phyloP scores from a whole-genome alignment of 2,888 invertebrate genomes.

The Agapostemon virescens region DNA sequence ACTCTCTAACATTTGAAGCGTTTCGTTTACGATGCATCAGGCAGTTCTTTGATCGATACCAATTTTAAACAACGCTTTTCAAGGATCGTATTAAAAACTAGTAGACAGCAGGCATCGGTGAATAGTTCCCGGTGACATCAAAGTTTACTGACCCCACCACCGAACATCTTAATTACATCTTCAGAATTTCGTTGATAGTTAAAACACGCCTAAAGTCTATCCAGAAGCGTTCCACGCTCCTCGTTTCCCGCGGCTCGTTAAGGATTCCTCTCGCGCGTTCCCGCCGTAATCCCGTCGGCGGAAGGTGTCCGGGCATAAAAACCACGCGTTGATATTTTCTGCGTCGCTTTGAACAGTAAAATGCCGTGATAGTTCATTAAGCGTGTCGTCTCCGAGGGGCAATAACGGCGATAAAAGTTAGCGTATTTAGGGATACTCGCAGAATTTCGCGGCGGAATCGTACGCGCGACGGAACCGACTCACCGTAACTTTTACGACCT shows the following conservation, averaged over 20 bases:
- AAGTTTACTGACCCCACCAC: background rate
- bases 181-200: conserved; percentile 61
- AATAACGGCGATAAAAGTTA: conserved; percentile 46
- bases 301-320: conserved; percentile 12
- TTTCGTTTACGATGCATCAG: no score
- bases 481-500: conserved; percentile 55
- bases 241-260: conserved; percentile 17
- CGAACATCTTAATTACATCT: conserved; percentile 67
- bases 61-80: no score
- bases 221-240: conserved; percentile 6
- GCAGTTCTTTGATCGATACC: no score
- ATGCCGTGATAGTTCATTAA: conserved; percentile 37
- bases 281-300: conserved; percentile 40
- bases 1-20: no score
- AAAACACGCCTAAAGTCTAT: conserved; percentile 45
- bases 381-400: conserved; percentile 14
- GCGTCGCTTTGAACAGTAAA: conserved; percentile 20
- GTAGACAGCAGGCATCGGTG: no score
- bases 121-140: background rate
- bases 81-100: no score
- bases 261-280: conserved; percentile 34
- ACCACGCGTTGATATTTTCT: conserved; percentile 35
- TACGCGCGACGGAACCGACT: conserved; percentile 26
- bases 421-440: conserved; percentile 17
- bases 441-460: conserved; percentile 12